These are phyloP conservation scores for Leucoraja erinaceus DNA, from an alignment of 2,113 vertebrate species.

Conservation along the genomic window DNA sequence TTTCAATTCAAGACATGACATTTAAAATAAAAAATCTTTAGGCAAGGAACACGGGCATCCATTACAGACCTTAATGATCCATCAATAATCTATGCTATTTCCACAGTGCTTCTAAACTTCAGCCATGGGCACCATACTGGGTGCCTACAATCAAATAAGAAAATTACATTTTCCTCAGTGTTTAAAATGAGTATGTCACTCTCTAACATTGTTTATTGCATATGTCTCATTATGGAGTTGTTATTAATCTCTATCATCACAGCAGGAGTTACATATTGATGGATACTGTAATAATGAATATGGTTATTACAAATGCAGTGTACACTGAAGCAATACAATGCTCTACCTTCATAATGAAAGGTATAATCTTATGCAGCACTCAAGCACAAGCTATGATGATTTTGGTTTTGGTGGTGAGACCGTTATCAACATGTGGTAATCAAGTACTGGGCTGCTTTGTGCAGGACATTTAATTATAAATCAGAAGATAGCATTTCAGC, in stretches of 20 bases:
- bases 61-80: slow-evolving; percentile 60
- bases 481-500: background rate
- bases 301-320: background rate
- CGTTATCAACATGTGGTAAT: slow-evolving; percentile 20
- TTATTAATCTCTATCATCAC: slow-evolving; percentile 30
- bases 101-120: slow-evolving; percentile 50
- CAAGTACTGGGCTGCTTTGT: slow-evolving; percentile 10
- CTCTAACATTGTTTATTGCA: slow-evolving; percentile 6
- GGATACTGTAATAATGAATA: slow-evolving; percentile 18
- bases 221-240: slow-evolving; percentile 8
- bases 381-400: background rate
- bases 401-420: background rate
- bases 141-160: slow-evolving; percentile 53
- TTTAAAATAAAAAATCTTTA: slow-evolving; percentile 43
- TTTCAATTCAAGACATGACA: background rate
- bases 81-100: slow-evolving; percentile 60
- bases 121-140: slow-evolving; percentile 44
- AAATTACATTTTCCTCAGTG: slow-evolving; percentile 45
- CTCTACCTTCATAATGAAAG: background rate
- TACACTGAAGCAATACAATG: background rate
- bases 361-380: background rate
- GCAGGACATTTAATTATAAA: slow-evolving; percentile 19
- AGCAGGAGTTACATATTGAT: slow-evolving; percentile 24
- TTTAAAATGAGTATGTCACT: slow-evolving; percentile 23
- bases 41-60: slow-evolving; percentile 54